phyloP scores from a whole-genome alignment of 30 jellyfish, hydroid and myxozoan species.

The Pelagia noctiluca region DNA sequence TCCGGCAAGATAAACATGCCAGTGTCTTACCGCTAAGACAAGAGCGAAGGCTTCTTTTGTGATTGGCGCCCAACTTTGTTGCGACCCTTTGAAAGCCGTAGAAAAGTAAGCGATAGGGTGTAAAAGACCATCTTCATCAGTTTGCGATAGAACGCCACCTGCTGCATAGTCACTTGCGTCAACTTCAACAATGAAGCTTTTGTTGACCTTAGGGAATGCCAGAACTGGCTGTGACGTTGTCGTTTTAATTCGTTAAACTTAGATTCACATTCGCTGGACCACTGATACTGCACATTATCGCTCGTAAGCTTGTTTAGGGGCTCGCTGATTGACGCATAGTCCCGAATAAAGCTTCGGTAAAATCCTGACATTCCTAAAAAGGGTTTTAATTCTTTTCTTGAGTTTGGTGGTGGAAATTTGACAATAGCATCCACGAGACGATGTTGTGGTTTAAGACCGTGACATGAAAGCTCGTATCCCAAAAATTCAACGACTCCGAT shows the following conservation, averaged over 20 bases:
- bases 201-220: not conserved
- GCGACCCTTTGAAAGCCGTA: conserved; percentile 22
- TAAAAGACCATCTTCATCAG: conserved; percentile 18
- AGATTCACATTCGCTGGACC: not conserved
- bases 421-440: conserved; percentile 40
- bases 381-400: conserved; percentile 27
- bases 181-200: not conserved
- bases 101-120: conserved; percentile 33
- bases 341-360: not conserved
- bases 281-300: not conserved
- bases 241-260: not conserved
- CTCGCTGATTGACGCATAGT: not conserved
- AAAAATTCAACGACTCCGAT: not conserved
- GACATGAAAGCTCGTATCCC: conserved; percentile 50
- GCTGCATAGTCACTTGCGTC: too few species aligned
- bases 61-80: conserved; percentile 19
- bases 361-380: conserved; percentile 6
- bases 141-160: not conserved
- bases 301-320: not conserved
- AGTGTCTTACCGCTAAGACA: not conserved
- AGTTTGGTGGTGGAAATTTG: conserved; percentile 10
- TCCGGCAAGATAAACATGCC: conserved; percentile 19
- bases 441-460: conserved; percentile 43
- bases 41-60: too few species aligned
- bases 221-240: not conserved